A percentile compares a stretch with the other conserved stretches of the same genome.
Evolutionary conservation across 92 coral and sea anemone species (phyloP).

Genomic region (Pocillopora meandrina): DNA sequence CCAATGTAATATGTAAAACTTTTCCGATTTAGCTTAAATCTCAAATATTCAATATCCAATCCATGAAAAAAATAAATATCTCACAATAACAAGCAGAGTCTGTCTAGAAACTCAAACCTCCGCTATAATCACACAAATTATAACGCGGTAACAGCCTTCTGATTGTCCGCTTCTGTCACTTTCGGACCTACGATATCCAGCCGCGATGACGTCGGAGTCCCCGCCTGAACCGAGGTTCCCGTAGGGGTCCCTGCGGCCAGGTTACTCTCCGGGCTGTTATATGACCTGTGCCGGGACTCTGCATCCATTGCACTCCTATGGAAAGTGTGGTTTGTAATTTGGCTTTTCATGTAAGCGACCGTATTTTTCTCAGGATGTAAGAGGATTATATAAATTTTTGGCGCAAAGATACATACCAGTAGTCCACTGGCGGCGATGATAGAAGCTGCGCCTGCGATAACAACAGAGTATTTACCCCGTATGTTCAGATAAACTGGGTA

Average conservation of each 20-base stretch:
- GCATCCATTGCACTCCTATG: conserved; percentile 37
- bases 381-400: conserved; percentile 75
- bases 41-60: too few relatives aligned
- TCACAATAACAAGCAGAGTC: too few relatives aligned
- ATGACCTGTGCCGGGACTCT: conserved; percentile 28
- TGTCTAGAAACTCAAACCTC: too few relatives aligned
- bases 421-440: conserved; percentile 78
- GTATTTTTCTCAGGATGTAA: conserved; percentile 80
- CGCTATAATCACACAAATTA: neutral
- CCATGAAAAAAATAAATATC: too few relatives aligned
- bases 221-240: neutral
- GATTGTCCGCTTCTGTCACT: neutral
- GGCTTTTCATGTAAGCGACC: conserved; percentile 71
- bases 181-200: neutral
- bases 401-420: conserved; percentile 75
- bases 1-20: too few relatives aligned
- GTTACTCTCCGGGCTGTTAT: conserved; percentile 7
- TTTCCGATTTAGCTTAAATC: too few relatives aligned
- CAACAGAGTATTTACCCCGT: conserved; percentile 66
- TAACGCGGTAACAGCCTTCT: neutral
- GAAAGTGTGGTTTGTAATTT: conserved; percentile 74
- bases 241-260: neutral
- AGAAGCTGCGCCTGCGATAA: conserved; percentile 70
- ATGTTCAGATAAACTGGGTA: conserved; percentile 75
- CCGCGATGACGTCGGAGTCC: neutral